Evolutionary conservation across 2,113 vertebrate species (phyloP).

Genomic region (Mus musculus): DNA sequence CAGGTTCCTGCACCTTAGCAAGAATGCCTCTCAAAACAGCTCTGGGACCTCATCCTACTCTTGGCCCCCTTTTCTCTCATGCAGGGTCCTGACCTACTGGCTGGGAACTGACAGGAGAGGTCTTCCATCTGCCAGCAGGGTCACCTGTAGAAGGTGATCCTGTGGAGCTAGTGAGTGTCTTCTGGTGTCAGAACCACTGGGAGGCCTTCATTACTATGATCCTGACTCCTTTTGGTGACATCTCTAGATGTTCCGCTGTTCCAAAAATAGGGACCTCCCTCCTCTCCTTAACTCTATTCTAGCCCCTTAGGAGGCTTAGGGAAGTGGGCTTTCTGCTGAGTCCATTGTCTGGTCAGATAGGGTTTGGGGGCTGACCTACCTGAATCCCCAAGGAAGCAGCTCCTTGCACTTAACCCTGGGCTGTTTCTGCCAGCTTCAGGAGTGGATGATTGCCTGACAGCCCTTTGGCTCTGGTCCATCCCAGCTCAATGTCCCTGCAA

Average conservation of each 20-base stretch:
- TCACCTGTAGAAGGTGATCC: constrained; percentile 24
- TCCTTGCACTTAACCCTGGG: not conserved
- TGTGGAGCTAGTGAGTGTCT: not conserved
- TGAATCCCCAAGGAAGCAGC: not conserved
- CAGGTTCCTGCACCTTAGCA: constrained; percentile 29
- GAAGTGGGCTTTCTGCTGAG: not conserved
- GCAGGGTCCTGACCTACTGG: not conserved
- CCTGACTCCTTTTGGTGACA: not conserved
- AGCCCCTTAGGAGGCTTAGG: not conserved
- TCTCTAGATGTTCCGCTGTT: accelerated
- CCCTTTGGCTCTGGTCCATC: not conserved
- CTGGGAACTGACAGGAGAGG: not conserved
- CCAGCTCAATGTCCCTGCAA: constrained; percentile 8
- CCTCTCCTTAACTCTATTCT: not conserved
- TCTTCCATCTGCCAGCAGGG: not conserved
- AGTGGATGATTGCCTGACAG: not conserved
- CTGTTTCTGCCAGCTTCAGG: not conserved
- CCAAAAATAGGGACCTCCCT: not conserved
- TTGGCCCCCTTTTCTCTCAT: not conserved
- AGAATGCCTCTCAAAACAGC: constrained; percentile 67
- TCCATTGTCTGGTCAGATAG: not conserved
- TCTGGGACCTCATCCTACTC: not conserved
- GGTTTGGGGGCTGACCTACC: not conserved
- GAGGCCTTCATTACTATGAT: not conserved
- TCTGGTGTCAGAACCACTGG: constrained; percentile 40